Evolutionary conservation across 2,797 vertebrate species (phyloP).

Genomic region (Urocyon cinereoargenteus): DNA sequence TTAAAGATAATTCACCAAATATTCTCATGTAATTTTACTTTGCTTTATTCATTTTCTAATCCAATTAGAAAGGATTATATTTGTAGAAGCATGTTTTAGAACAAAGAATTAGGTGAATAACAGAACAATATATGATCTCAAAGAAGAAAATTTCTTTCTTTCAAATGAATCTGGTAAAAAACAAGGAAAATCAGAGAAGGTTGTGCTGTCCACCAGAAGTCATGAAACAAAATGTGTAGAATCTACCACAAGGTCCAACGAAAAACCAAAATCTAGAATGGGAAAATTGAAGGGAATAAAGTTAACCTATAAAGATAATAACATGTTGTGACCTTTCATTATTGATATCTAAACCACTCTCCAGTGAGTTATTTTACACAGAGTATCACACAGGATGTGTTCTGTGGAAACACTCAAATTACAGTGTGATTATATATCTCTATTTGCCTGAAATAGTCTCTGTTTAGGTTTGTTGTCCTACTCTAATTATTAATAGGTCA

Average conservation of each 20-base stretch:
- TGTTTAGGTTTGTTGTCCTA: not conserved
- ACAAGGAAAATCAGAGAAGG: not conserved
- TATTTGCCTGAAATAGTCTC: not conserved
- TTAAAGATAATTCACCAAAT: constrained; percentile 52
- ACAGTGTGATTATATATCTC: not conserved
- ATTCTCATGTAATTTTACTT: not conserved
- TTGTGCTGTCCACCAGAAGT: not conserved
- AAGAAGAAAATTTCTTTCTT: not conserved
- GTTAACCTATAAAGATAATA: not conserved
- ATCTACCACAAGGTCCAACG: not conserved
- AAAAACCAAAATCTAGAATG: not conserved
- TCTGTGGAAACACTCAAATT: not conserved
- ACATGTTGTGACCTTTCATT: not conserved
- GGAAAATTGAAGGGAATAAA: not conserved
- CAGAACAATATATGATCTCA: not conserved
- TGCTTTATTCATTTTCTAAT: constrained; percentile 28
- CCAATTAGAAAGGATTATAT: not conserved
- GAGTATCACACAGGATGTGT: not conserved
- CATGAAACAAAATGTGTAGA: not conserved
- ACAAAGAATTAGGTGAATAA: not conserved
- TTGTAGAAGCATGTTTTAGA: not conserved
- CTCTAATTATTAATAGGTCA: not conserved
- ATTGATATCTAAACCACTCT: not conserved
- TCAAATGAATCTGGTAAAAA: constrained; percentile 4
- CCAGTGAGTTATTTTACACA: not conserved